Conservation (phyloP, 2,113 vertebrate genomes). For the Morphnarchus princeps region DNA sequence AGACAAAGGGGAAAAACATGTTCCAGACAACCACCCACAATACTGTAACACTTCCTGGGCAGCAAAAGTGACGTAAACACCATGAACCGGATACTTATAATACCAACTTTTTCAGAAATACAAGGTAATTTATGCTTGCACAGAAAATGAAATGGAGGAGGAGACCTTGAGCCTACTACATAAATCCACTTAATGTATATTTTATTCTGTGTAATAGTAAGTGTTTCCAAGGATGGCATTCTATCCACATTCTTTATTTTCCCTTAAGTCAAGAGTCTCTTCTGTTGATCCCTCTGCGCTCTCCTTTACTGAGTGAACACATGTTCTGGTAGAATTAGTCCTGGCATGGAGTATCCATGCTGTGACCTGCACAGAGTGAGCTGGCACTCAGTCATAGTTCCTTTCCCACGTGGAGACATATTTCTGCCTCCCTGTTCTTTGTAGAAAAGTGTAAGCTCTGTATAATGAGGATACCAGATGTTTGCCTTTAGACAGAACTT, state of each 20-base stretch:
- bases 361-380: background rate
- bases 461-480: constrained; percentile 60
- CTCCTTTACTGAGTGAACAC: background rate
- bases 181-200: background rate
- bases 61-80: background rate
- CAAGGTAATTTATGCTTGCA: background rate
- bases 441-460: background rate
- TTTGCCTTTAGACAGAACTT: constrained; percentile 45
- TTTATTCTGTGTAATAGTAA: background rate
- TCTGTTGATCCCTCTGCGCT: background rate
- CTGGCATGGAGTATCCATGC: background rate
- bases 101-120: background rate
- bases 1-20: background rate
- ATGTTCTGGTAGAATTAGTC: background rate
- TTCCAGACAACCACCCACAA: background rate
- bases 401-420: background rate
- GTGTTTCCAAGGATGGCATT: background rate
- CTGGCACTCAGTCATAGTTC: background rate
- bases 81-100: background rate
- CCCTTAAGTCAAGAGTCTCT: background rate
- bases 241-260: background rate
- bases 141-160: background rate
- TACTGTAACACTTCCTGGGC: background rate
- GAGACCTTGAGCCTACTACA: background rate
- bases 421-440: constrained; percentile 23